Percentiles rank a stretch among this genome's conserved stretches.
phyloP scores from a whole-genome alignment of 2,888 invertebrate genomes.

The Troides helena region DNA sequence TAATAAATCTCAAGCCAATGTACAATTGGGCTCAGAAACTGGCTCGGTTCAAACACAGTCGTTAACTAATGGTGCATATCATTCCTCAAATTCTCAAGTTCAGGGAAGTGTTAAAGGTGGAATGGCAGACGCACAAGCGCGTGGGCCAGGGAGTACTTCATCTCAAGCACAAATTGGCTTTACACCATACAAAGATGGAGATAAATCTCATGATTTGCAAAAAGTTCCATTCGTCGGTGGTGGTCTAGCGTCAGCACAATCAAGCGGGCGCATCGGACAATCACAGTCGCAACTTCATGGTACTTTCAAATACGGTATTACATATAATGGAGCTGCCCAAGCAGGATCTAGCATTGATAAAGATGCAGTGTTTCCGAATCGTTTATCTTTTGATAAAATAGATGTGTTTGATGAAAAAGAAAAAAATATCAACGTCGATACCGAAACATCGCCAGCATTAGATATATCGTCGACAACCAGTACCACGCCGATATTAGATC shows the following conservation, averaged over 20 bases:
- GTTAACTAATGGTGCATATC: conserved; percentile 86
- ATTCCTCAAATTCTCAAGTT: conserved; percentile 89
- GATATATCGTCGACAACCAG: conserved; percentile 39
- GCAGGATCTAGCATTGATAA: conserved; percentile 87
- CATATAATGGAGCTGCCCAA: conserved; percentile 90
- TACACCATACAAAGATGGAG: conserved; percentile 85
- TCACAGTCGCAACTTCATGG: conserved; percentile 92
- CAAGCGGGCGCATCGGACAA: conserved; percentile 86
- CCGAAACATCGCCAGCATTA: conserved; percentile 33
- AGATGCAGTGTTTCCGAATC: conserved; percentile 69
- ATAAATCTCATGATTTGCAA: conserved; percentile 72
- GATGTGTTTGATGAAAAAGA: conserved; percentile 67
- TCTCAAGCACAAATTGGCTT: conserved; percentile 95
- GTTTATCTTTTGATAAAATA: conserved; percentile 67
- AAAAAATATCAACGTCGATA: conserved; percentile 63
- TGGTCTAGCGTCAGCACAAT: conserved; percentile 89
- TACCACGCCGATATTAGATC: conserved; percentile 31
- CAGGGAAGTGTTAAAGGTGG: conserved; percentile 91
- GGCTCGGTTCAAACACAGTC: conserved; percentile 88
- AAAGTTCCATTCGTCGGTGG: conserved; percentile 85
- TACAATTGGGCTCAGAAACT: conserved; percentile 86
- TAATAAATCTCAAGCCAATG: conserved; percentile 88
- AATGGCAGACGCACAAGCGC: conserved; percentile 91
- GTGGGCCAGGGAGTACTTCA: conserved; percentile 90
- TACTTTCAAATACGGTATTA: conserved; percentile 87